These are phyloP conservation scores for Phoxinus dragarum DNA, from an alignment of 2,797 vertebrate species.

Conservation along the genomic window DNA sequence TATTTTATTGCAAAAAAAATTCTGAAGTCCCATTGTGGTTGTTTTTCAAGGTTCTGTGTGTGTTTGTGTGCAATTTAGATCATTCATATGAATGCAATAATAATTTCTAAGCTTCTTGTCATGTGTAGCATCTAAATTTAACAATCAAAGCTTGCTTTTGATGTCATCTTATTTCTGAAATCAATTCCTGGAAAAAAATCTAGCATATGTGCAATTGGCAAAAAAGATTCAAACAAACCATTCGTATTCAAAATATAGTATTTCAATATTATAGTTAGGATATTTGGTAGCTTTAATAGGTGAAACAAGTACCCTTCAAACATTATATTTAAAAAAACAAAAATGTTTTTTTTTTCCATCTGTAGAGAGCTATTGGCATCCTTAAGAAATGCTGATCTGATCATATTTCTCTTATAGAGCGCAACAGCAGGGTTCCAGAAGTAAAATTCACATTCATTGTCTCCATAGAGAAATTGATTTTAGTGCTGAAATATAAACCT, in stretches of 20 bases:
- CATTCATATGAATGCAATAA: background rate
- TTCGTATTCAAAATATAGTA: background rate
- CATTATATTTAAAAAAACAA: background rate
- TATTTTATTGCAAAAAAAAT: background rate
- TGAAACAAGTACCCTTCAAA: background rate
- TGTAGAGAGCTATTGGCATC: background rate
- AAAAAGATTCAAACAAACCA: background rate
- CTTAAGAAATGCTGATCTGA: conserved; percentile 9
- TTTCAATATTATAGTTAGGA: background rate
- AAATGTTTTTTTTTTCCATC: background rate
- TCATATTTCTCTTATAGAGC: conserved; percentile 16
- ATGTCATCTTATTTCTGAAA: background rate
- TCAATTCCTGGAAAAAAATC: background rate
- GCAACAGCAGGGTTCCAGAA: background rate
- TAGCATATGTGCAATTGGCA: background rate
- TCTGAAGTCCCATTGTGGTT: conserved; percentile 5
- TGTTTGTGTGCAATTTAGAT: conserved; percentile 3
- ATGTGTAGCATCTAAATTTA: background rate
- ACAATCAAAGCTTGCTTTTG: background rate
- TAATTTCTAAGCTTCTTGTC: background rate
- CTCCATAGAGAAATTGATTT: conserved; percentile 28
- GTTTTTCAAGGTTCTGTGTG: background rate
- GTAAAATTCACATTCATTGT: conserved; percentile 5
- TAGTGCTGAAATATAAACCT: conserved; percentile 18
- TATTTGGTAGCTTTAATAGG: background rate